Conservation (phyloP, 2,797 vertebrate genomes). For the Cottoperca gobio region DNA sequence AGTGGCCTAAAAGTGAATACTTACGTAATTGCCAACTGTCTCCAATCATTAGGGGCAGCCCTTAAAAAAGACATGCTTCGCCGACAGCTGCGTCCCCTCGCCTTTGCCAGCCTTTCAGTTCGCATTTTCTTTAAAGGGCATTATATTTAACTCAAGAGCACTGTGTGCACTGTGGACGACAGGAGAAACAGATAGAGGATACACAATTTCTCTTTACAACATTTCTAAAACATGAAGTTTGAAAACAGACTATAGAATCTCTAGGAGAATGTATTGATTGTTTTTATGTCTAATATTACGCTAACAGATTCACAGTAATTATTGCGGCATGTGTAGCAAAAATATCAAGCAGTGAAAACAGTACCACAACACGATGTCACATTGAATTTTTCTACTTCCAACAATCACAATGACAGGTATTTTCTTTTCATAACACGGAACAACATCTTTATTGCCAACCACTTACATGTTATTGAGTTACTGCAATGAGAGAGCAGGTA, state of each 20-base stretch:
- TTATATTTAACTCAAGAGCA: conserved; percentile 81
- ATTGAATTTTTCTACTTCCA: neutral
- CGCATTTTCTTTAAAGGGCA: conserved; percentile 84
- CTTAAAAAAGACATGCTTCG: conserved; percentile 86
- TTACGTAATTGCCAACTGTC: conserved; percentile 90
- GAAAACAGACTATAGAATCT: conserved; percentile 34
- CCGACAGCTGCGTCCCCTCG: conserved; percentile 87
- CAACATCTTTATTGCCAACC: neutral
- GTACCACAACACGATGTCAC: neutral
- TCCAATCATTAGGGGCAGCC: conserved; percentile 88
- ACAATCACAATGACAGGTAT: neutral
- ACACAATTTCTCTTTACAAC: conserved; percentile 55
- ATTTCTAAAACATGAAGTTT: conserved; percentile 44
- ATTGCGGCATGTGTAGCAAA: conserved; percentile 1
- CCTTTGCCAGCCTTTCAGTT: conserved; percentile 88
- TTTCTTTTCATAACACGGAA: neutral
- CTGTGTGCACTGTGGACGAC: conserved; percentile 58
- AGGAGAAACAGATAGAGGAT: conserved; percentile 49
- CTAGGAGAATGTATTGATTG: conserved; percentile 7
- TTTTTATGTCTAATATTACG: conserved; percentile 23
- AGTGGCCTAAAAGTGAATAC: conserved; percentile 86
- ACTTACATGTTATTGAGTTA: neutral
- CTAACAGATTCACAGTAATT: conserved; percentile 1
- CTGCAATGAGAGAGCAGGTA: neutral
- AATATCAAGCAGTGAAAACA: neutral